These are phyloP conservation scores for Cepaea nemoralis DNA, from an alignment of 1,140 invertebrate genomes.

Conservation along the genomic window DNA sequence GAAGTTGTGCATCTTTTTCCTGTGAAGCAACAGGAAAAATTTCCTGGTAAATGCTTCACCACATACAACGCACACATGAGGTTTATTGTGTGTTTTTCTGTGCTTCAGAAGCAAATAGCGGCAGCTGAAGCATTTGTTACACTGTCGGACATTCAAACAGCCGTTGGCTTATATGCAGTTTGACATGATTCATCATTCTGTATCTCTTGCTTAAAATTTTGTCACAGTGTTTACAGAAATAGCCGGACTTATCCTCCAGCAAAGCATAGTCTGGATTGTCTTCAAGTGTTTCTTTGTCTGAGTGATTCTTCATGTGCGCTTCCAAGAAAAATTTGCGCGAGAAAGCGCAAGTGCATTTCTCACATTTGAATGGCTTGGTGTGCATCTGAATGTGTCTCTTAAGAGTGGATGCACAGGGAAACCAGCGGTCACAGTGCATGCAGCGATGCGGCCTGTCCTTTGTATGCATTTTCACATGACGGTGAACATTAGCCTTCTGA, in stretches of 20 bases:
- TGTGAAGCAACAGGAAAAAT: constrained; percentile 28
- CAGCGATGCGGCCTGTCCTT: constrained; percentile 13
- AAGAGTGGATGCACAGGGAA: not conserved
- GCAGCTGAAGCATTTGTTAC: constrained; percentile 40
- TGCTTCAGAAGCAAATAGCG: constrained; percentile 32
- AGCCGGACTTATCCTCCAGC: constrained; percentile 21
- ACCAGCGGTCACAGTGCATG: constrained; percentile 22
- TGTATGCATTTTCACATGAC: constrained; percentile 24
- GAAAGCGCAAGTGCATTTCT: constrained; percentile 14
- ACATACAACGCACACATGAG: constrained; percentile 10
- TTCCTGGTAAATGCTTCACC: constrained; percentile 33
- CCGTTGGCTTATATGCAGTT: not conserved
- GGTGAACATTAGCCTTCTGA: constrained; percentile 15
- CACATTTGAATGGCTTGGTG: constrained; percentile 35
- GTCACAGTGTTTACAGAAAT: constrained; percentile 37
- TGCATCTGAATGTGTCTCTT: constrained; percentile 31
- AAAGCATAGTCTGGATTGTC: constrained; percentile 32
- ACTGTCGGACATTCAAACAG: constrained; percentile 31
- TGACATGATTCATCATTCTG: constrained; percentile 37
- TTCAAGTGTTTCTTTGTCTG: constrained; percentile 14
- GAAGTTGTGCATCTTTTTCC: constrained; percentile 12
- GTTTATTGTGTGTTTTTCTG: constrained; percentile 30
- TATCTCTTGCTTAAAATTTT: constrained; percentile 30
- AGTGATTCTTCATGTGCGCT: constrained; percentile 25
- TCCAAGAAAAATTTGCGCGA: constrained; percentile 33